Conservation (phyloP, 2,888 invertebrate genomes). For the Arrhopalites spinosus region DNA sequence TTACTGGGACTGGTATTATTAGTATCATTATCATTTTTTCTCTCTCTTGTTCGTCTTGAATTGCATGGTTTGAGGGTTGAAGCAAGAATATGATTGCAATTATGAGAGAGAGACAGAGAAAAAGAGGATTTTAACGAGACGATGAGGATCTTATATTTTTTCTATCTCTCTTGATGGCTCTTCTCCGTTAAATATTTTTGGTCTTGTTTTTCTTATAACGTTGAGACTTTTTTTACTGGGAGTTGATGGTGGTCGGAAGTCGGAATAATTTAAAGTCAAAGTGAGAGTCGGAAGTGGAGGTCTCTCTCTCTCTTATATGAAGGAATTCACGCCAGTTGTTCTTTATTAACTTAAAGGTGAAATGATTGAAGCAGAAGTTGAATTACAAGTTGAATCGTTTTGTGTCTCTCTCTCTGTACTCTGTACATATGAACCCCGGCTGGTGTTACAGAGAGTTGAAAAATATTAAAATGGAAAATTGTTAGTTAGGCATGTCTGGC, state of each 20-base stretch:
- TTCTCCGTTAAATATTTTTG: not conserved
- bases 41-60: not conserved
- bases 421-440: not conserved
- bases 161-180: no score
- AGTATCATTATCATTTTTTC: not conserved
- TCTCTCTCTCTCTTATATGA: not conserved
- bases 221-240: no score
- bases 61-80: not conserved
- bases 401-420: not conserved
- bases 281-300: not conserved
- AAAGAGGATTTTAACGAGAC: not conserved
- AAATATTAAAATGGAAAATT: not conserved
- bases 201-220: not conserved
- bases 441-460: not conserved
- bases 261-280: no score
- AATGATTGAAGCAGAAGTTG: not conserved
- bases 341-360: not conserved
- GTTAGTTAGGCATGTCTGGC: not conserved
- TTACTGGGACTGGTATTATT: conserved; percentile 10
- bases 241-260: no score
- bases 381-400: not conserved
- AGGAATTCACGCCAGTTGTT: conserved; percentile 4
- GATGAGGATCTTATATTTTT: not conserved
- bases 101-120: not conserved
- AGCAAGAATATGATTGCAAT: not conserved